Percentiles rank a stretch among this genome's conserved stretches.
Conservation (phyloP, 92 coral and sea anemone species). For the Epizoanthus fatuus region DNA sequence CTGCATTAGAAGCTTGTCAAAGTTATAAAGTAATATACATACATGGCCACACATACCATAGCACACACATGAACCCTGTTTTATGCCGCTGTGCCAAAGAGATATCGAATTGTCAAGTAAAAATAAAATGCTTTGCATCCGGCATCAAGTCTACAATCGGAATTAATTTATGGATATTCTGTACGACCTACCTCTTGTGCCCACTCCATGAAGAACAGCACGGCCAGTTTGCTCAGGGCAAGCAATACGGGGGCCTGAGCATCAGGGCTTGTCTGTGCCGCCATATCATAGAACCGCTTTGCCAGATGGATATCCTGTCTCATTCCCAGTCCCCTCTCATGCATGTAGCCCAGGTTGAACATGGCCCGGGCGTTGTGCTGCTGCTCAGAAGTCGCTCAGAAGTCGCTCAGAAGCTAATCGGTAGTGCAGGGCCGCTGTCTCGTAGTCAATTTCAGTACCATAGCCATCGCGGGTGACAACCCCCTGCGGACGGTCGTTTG, state of each 20-base stretch:
- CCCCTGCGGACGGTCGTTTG: too few relatives aligned
- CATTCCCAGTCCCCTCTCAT: slow-evolving; percentile 99
- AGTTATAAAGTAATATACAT: too few relatives aligned
- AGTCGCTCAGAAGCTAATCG: slow-evolving; percentile 94
- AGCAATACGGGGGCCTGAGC: slow-evolving; percentile 97
- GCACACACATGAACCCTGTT: too few relatives aligned
- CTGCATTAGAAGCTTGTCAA: too few relatives aligned
- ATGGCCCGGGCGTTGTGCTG: slow-evolving; percentile 98
- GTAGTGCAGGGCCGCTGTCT: slow-evolving; percentile 95
- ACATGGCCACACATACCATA: too few relatives aligned
- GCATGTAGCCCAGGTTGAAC: slow-evolving; percentile 99
- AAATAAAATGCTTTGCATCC: too few relatives aligned
- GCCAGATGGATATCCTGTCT: slow-evolving; percentile 99
- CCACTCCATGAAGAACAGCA: slow-evolving; percentile 93
- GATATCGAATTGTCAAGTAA: background rate
- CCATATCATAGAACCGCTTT: slow-evolving; percentile 98
- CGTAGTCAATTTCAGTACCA: slow-evolving; percentile 97
- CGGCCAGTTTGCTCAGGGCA: slow-evolving; percentile 92
- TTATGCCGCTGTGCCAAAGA: too few relatives aligned
- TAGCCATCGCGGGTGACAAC: slow-evolving; percentile 68
- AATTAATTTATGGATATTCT: background rate
- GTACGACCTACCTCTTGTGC: slow-evolving; percentile 76
- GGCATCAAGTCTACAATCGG: background rate
- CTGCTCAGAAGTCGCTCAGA: slow-evolving; percentile 95
- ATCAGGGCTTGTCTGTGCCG: slow-evolving; percentile 97